Base-by-base conservation (phyloP, 2,888 invertebrate genomes). In the Aporophyla nigra region DNA sequence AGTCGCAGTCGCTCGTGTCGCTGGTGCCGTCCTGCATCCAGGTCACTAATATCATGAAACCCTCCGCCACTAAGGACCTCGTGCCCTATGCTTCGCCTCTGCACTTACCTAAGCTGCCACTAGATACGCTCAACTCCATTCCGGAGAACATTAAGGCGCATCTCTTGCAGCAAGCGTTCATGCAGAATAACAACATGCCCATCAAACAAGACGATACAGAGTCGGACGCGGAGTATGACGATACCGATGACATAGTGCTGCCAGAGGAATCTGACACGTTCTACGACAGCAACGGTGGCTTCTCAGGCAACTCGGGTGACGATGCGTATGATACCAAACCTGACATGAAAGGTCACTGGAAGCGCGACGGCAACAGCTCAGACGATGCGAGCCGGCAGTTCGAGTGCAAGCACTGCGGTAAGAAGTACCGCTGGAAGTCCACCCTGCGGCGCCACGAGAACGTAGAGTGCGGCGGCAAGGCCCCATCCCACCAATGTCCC, bases 371-470 rank as follows among this genome's bases (percentile, higher is more conserved):
- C 72, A 92, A 89, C 90, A 88, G 92, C 87, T 93, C 93, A 90
- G 95, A 97, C 91, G 97, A 97, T 89, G 96, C 97, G 51, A 95
- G 95, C 87, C 95, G 97, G 6, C 97, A 98, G 91, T 98, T 98
- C 94, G 97, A 98, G 68, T 98, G 98, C 91, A 97, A 98, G 70
- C 98, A 98, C 92, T 98, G 98, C 95, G 98, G 98, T 83, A 98
- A 98, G 94, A 97, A 98, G 86, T 98, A 98, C 94, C 97, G 98
- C 89, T 98, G 98, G 98, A 98, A 98, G 95, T 98, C 98, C 69
- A 98, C 98, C 78, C 97, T 98, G 97, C 97, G 98, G 19, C 97
- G 98, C 7, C 98, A 98, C 95, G 98, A 98, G 94, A 98, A 97
- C 96, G 98, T 98, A 82, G 98, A 98, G 94, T 98, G 98, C 94